phyloP scores from a whole-genome alignment of 1,140 invertebrate species.

The Cherax quadricarinatus region DNA sequence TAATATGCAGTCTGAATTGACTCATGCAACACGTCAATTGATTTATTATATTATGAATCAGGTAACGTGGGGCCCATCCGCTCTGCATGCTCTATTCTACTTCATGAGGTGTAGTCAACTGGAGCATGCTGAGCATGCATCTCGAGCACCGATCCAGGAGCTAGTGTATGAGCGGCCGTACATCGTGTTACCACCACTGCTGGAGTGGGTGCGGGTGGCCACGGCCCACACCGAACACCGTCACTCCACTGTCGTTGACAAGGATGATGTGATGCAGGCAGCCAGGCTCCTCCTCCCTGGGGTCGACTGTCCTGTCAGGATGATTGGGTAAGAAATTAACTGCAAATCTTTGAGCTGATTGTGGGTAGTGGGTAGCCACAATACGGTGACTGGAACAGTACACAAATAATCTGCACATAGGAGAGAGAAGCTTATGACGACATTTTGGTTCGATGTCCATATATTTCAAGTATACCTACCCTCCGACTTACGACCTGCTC shows the following conservation, averaged over 20 bases:
- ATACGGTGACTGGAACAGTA: no score
- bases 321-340: constrained; percentile 78
- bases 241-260: constrained; percentile 86
- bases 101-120: constrained; percentile 94
- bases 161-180: constrained; percentile 91
- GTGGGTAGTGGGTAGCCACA: no score
- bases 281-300: constrained; percentile 89
- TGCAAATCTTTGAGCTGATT: no score
- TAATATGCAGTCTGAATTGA: no score
- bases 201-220: constrained; percentile 91
- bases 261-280: constrained; percentile 92
- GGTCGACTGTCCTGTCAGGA: constrained; percentile 90
- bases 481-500: no score
- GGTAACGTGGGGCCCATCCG: constrained; percentile 81
- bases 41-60: neutral
- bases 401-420: no score
- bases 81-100: constrained; percentile 89
- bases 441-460: no score
- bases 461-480: no score
- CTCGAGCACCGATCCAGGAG: constrained; percentile 82
- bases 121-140: constrained; percentile 76
- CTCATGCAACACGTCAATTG: no score
- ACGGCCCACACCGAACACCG: constrained; percentile 88
- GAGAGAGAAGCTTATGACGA: no score
- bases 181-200: constrained; percentile 89